These are phyloP conservation scores for Saxidomus purpurata DNA, from an alignment of 1,140 invertebrate species.

Conservation along the genomic window DNA sequence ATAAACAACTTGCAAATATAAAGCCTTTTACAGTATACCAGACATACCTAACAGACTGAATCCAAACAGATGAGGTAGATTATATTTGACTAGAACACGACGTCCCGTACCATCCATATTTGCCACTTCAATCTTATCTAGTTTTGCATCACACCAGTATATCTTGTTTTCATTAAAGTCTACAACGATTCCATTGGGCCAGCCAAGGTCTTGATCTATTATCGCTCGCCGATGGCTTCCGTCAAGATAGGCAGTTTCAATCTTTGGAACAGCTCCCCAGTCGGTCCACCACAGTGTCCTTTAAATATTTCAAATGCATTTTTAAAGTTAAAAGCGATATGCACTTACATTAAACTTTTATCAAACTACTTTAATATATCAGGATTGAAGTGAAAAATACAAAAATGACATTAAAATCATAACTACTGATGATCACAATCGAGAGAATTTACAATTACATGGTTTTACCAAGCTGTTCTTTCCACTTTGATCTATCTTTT, in stretches of 20 bases:
- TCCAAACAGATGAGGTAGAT: conserved; percentile 95
- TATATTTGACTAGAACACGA: conserved; percentile 91
- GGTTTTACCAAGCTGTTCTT: too few species aligned
- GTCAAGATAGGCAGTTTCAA: conserved; percentile 98
- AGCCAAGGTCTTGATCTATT: conserved; percentile 87
- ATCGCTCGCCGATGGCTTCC: conserved; percentile 90
- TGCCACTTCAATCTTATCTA: conserved; percentile 85
- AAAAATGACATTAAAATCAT: too few species aligned
- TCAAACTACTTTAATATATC: too few species aligned
- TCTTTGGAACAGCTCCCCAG: conserved; percentile 98
- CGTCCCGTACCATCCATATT: conserved; percentile 79
- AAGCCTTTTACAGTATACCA: too few species aligned
- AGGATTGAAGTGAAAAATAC: too few species aligned
- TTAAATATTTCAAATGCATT: conserved; percentile 26
- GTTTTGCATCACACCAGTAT: conserved; percentile 96
- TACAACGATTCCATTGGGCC: conserved; percentile 90
- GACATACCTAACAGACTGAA: conserved; percentile 86
- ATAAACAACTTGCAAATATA: too few species aligned
- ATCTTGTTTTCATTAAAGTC: conserved; percentile 92
- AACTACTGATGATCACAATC: too few species aligned
- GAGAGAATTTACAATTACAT: too few species aligned
- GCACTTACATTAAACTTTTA: too few species aligned
- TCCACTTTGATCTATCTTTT: too few species aligned
- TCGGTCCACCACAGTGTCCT: conserved; percentile 97
- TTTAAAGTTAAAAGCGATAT: not conserved